Base-by-base conservation (phyloP, 2,797 vertebrate genomes). In the Halcyon smyrnensis region DNA sequence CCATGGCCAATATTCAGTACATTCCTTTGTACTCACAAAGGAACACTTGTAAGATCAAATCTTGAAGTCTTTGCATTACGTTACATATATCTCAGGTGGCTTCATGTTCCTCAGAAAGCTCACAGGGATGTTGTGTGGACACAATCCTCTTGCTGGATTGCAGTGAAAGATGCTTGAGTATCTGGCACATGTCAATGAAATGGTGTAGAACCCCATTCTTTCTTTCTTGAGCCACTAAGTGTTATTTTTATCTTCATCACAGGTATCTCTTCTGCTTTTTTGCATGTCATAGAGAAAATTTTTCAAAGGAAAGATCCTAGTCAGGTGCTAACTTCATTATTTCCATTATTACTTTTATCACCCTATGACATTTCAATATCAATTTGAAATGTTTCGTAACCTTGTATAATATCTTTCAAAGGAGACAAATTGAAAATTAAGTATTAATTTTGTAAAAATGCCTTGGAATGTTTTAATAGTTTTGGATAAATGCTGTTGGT, bases 371-470 rank as follows among this genome's bases (percentile, higher is more conserved):
- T 73, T 89, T 91, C 48, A 79, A 19, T 54, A 87, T 53, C 21
- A 62, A 32, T 69, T 87, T 91, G 69, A 87, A 85, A 77, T 81
- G 30, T 84, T 94, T 89, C 51, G 15, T 81, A 93, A 67, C 20
- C 4, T 37, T 81, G 45, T 81, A 17, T 12, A 68, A 10, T 18
- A 63, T 73, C 73, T 92, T 93, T 84, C 48, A 53, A 81, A 91
- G n/a, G 15, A 78, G 30, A 73, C 8, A 78, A 71, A 62, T 39
- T 1, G 4, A 75, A 94, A 78, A 69, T 67, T 60, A 87, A 59
- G 9, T 41, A 71, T 32, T 50, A 68, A 46, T 67, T 78, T 78
- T 34, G 32, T 53, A 91, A 89, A 89, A 92, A 76, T 13, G 0
- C 28, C 11, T 60, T 34, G 11, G 74, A 87, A 64, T 57, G 4